Evolutionary conservation across 2,888 invertebrate genomes (phyloP).

Genomic region (Polia nebulosa): DNA sequence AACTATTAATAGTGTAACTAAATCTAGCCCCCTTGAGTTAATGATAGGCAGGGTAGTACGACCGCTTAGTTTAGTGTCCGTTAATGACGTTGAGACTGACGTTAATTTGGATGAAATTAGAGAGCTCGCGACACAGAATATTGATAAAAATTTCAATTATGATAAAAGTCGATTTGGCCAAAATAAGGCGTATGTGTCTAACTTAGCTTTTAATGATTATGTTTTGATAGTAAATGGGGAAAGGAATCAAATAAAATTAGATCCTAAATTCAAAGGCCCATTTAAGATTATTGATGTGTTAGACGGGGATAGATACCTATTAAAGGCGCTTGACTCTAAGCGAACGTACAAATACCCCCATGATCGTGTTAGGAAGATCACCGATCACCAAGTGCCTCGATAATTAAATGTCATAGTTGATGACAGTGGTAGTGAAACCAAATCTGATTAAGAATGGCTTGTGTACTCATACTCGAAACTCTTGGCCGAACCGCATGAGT

Average conservation of each 20-base stretch:
- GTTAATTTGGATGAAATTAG: not conserved
- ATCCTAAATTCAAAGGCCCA: no score
- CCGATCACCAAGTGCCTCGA: slow-evolving; percentile 6
- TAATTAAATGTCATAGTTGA: not conserved
- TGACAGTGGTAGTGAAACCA: not conserved
- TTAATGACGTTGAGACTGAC: not conserved
- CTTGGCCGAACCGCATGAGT: no score
- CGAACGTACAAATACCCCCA: slow-evolving; percentile 31
- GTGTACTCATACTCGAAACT: no score
- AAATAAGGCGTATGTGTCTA: not conserved
- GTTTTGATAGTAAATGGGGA: slow-evolving; percentile 20
- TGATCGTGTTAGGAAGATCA: slow-evolving; percentile 17
- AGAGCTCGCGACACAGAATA: slow-evolving; percentile 3
- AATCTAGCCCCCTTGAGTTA: slow-evolving; percentile 25
- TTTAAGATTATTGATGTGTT: no score
- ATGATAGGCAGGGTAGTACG: slow-evolving; percentile 28
- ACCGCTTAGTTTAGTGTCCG: slow-evolving; percentile 7
- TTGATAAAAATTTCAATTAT: not conserved
- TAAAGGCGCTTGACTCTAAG: no score
- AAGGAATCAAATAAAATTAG: slow-evolving; percentile 22
- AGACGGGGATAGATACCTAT: no score
- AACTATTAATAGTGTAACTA: no score
- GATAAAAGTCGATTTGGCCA: slow-evolving; percentile 19
- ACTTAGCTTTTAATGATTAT: slow-evolving; percentile 2
- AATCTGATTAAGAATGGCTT: not conserved